Evolutionary conservation across 2,797 vertebrate species (phyloP).

Genomic region (Salarias fasciatus): DNA sequence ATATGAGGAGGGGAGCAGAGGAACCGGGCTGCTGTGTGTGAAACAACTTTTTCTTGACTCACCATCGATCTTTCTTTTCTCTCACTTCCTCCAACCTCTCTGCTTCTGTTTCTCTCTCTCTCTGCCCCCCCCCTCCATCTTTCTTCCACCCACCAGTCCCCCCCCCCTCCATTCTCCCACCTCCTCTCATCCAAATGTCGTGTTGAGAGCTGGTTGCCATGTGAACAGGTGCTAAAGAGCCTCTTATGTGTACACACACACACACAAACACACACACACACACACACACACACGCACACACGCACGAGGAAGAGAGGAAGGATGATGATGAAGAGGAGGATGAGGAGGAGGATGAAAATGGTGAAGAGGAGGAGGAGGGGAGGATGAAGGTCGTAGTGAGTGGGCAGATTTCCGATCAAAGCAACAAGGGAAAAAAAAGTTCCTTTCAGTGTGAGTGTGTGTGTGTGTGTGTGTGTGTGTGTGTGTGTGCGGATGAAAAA

Average conservation of each 20-base stretch:
- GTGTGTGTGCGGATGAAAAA: too few species aligned
- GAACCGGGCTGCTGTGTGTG: too few species aligned
- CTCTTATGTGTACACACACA: conserved; percentile 30
- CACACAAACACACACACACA: conserved; percentile 7
- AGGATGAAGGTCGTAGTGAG: conserved; percentile 18
- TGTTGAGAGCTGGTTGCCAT: conserved; percentile 76
- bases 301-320: conserved; percentile 2
- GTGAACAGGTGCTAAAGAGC: conserved; percentile 74
- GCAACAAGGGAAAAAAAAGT: too few species aligned
- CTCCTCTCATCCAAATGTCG: conserved; percentile 41
- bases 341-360: conserved; percentile 9
- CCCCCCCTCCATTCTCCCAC: conserved; percentile 26
- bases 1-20: too few species aligned
- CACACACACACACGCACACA: neutral
- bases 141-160: conserved; percentile 1
- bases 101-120: too few species aligned
- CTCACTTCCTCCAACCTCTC: too few species aligned
- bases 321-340: conserved; percentile 16
- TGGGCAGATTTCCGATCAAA: conserved; percentile 17
- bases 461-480: too few species aligned
- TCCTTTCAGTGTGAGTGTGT: too few species aligned
- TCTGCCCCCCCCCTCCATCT: too few species aligned
- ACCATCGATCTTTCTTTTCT: too few species aligned
- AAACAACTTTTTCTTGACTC: too few species aligned
- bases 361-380: conserved; percentile 24